phyloP scores from a whole-genome alignment of 1,140 invertebrate genomes.

The Anastrepha ludens region DNA sequence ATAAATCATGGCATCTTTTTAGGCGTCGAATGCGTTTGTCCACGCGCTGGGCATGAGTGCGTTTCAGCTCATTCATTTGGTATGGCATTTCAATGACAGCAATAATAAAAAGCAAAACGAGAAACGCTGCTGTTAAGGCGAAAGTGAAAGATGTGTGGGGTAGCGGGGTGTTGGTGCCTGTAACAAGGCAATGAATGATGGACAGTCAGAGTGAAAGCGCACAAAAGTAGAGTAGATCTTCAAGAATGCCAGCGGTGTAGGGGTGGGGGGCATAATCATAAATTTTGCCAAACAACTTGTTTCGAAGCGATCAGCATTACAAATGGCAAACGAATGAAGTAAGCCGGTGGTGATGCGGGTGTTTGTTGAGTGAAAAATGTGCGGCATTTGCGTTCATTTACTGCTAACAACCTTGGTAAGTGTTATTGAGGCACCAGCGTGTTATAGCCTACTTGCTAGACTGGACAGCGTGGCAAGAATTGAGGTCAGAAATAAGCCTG shows the following conservation, averaged over 20 bases:
- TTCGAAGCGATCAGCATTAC: neutral
- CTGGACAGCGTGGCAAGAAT: neutral
- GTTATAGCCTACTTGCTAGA: neutral
- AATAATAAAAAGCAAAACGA: neutral
- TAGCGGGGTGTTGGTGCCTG: neutral
- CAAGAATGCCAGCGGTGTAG: neutral
- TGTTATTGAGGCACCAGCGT: neutral
- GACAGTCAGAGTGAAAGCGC: slow-evolving; percentile 5
- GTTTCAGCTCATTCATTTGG: neutral
- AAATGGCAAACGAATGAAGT: neutral
- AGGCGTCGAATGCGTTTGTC: slow-evolving; percentile 5
- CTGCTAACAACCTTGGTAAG: neutral
- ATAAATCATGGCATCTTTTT: slow-evolving; percentile 49
- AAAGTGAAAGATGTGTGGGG: neutral
- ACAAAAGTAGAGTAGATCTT: neutral
- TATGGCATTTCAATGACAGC: slow-evolving; percentile 10
- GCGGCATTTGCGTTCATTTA: neutral
- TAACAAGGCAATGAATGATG: slow-evolving; percentile 31
- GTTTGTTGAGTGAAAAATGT: neutral
- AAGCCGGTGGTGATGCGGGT: neutral
- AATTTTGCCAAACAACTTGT: slow-evolving; percentile 28
- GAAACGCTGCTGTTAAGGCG: neutral
- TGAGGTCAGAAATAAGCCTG: too few relatives aligned
- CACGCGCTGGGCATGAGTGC: neutral
- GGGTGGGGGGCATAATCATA: neutral